Evolutionary conservation across 2,888 invertebrate genomes (phyloP).

Genomic region (Drosophila fungiperda): DNA sequence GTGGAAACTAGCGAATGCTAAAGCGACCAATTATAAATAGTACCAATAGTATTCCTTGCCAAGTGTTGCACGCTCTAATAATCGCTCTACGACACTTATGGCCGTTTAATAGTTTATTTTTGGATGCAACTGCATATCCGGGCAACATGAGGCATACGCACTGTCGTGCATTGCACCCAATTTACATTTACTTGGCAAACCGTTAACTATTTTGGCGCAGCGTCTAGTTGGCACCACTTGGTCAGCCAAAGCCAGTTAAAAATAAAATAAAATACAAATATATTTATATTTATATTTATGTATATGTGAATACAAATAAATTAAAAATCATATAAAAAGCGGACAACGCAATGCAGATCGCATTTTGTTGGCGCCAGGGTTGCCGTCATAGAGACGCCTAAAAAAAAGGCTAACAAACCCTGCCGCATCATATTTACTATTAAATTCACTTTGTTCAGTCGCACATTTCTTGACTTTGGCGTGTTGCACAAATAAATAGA

Average conservation of each 20-base stretch:
- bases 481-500: slow-evolving; percentile 38
- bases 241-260: slow-evolving; percentile 50
- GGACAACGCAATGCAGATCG: slow-evolving; percentile 68
- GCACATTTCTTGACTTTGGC: slow-evolving; percentile 29
- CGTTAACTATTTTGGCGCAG: slow-evolving; percentile 66
- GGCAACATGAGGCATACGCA: slow-evolving; percentile 67
- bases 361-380: slow-evolving; percentile 65
- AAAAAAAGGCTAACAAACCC: slow-evolving; percentile 69
- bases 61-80: slow-evolving; percentile 15
- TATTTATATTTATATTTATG: slow-evolving; percentile 1
- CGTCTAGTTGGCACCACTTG: slow-evolving; percentile 76
- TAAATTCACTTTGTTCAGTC: slow-evolving; percentile 42
- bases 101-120: neutral
- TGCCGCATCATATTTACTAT: slow-evolving; percentile 57
- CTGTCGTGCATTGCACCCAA: slow-evolving; percentile 53
- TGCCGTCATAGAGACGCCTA: slow-evolving; percentile 60
- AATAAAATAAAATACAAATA: slow-evolving; percentile 9
- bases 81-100: neutral
- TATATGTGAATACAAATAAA: slow-evolving; percentile 62
- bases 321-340: slow-evolving; percentile 75
- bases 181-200: slow-evolving; percentile 70
- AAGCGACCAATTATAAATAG: neutral
- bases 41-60: neutral
- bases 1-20: neutral
- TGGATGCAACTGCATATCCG: slow-evolving; percentile 21